Conservation (phyloP, 1,140 invertebrate species). For the Bacillus rossius region DNA sequence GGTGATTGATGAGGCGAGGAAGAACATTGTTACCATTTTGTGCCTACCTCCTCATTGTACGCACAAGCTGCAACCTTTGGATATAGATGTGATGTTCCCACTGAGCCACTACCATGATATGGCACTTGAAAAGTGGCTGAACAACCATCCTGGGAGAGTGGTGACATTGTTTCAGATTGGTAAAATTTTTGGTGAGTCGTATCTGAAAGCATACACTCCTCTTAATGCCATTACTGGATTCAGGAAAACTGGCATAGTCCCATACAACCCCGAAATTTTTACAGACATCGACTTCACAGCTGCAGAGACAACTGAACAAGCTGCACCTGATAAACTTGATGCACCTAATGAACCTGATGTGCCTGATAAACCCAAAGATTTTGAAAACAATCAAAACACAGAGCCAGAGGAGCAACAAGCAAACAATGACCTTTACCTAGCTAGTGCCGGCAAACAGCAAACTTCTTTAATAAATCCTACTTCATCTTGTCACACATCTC, state of each 20-base stretch:
- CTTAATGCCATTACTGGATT: constrained; percentile 27
- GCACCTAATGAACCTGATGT: no score
- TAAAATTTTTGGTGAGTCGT: constrained; percentile 31
- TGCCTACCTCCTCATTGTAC: constrained; percentile 35
- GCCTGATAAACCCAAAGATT: no score
- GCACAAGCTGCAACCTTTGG: constrained; percentile 39
- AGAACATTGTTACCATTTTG: constrained; percentile 24
- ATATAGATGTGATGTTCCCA: constrained; percentile 37
- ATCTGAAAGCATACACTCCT: constrained; percentile 29
- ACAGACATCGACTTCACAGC: constrained; percentile 13
- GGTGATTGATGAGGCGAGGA: constrained; percentile 19
- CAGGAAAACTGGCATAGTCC: constrained; percentile 26
- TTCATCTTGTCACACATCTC: no score
- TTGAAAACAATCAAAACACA: no score
- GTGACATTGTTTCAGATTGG: constrained; percentile 32
- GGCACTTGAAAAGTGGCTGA: constrained; percentile 24
- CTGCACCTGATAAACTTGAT: no score
- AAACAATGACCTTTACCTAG: no score
- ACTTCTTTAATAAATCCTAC: no score
- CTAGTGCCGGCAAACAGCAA: no score
- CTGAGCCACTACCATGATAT: constrained; percentile 27
- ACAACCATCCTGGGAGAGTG: constrained; percentile 31
- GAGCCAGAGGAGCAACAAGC: no score
- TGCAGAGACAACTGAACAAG: background rate
- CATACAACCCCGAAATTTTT: constrained; percentile 30